Conservation (phyloP, 1,140 invertebrate genomes). For the Chlorops oryzae region DNA sequence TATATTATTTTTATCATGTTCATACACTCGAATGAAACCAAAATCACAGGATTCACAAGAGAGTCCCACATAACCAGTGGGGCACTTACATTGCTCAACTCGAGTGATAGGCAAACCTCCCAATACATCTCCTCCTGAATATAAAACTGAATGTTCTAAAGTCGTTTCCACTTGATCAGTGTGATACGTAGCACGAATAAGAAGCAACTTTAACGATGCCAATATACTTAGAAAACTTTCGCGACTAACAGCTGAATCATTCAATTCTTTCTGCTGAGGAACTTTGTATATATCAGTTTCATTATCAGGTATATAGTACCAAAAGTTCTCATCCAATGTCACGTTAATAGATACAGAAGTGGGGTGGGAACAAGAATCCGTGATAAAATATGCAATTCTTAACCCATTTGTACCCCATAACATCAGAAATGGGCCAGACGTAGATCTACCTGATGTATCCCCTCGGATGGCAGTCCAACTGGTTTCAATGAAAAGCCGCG, state of each 20-base stretch:
- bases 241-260: constrained; percentile 60
- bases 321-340: constrained; percentile 61
- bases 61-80: constrained; percentile 62
- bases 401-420: constrained; percentile 69
- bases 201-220: constrained; percentile 68
- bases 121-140: constrained; percentile 43
- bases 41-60: constrained; percentile 81
- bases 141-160: constrained; percentile 39
- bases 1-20: constrained; percentile 52
- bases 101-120: constrained; percentile 32
- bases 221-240: constrained; percentile 78
- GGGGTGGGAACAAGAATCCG: constrained; percentile 46
- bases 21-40: constrained; percentile 72
- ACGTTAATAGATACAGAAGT: constrained; percentile 55
- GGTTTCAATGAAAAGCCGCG: constrained; percentile 67
- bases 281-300: constrained; percentile 57
- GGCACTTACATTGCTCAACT: constrained; percentile 62
- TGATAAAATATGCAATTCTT: constrained; percentile 64
- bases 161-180: constrained; percentile 86
- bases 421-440: constrained; percentile 78
- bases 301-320: constrained; percentile 65
- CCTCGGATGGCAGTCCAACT: constrained; percentile 82
- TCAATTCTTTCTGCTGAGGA: constrained; percentile 55
- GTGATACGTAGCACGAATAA: constrained; percentile 88
- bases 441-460: constrained; percentile 79